A percentile compares a stretch with the other conserved stretches of the same genome.
Conservation (phyloP, 1,140 invertebrate genomes). For the Bombus cullumanus region DNA sequence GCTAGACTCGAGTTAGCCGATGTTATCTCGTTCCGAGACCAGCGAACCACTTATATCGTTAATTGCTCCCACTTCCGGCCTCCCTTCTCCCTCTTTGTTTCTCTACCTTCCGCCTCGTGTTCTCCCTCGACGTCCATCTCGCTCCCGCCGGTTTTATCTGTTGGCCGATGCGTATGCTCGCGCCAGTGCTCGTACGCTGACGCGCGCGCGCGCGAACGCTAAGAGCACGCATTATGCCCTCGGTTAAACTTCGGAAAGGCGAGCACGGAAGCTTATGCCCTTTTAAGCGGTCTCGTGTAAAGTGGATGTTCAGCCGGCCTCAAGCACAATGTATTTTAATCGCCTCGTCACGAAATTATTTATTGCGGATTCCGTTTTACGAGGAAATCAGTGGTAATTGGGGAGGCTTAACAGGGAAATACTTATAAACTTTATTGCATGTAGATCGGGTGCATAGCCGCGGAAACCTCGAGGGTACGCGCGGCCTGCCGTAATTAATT, state of each 20-base stretch:
- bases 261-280: constrained; percentile 52
- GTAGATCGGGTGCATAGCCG: not conserved
- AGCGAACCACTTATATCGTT: constrained; percentile 83
- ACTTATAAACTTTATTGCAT: not conserved
- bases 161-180: constrained; percentile 36
- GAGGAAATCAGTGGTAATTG: constrained; percentile 6
- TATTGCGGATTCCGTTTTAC: not conserved
- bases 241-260: constrained; percentile 49
- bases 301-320: constrained; percentile 31
- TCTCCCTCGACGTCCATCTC: constrained; percentile 24
- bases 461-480: not conserved
- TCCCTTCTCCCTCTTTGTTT: constrained; percentile 6
- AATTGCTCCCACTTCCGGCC: constrained; percentile 82
- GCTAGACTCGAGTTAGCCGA: constrained; percentile 72
- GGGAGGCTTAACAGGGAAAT: not conserved
- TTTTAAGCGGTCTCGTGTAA: constrained; percentile 56
- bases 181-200: not conserved
- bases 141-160: constrained; percentile 4
- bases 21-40: constrained; percentile 76
- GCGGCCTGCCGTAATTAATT: constrained; percentile 33
- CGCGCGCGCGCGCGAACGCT: constrained; percentile 15
- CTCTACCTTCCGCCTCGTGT: constrained; percentile 13
- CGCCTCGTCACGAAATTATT: constrained; percentile 13
- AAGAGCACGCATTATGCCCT: constrained; percentile 60
- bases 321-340: constrained; percentile 18